A percentile compares a stretch with the other conserved stretches of the same genome.
Evolutionary conservation across 1,140 invertebrate genomes (phyloP).

Genomic region (Tetranychus urticae): DNA sequence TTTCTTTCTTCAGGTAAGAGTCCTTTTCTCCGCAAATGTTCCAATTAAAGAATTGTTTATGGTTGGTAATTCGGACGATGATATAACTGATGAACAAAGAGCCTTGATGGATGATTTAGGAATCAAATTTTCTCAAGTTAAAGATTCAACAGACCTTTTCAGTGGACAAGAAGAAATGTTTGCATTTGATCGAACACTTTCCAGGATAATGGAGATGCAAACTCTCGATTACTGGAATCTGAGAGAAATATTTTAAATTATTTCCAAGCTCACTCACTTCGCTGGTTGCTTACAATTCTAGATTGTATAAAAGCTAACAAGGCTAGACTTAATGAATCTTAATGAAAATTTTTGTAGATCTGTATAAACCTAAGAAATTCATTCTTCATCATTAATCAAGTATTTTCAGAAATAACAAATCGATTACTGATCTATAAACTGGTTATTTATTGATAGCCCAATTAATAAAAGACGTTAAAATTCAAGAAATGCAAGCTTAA

Average conservation of each 20-base stretch:
- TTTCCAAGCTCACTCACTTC: neutral
- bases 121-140: constrained; percentile 35
- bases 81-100: constrained; percentile 39
- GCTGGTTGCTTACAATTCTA: too few species aligned
- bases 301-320: too few species aligned
- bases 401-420: too few species aligned
- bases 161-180: constrained; percentile 93
- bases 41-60: constrained; percentile 49
- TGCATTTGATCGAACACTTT: constrained; percentile 79
- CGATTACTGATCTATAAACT: too few species aligned
- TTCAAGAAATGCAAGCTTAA: too few species aligned
- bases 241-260: neutral
- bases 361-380: too few species aligned
- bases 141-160: constrained; percentile 58
- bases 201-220: constrained; percentile 82
- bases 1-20: constrained; percentile 30
- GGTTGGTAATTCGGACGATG: constrained; percentile 25
- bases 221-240: constrained; percentile 64
- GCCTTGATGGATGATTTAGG: constrained; percentile 81
- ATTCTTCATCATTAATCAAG: too few species aligned
- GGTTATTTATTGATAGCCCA: too few species aligned
- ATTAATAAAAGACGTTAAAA: too few species aligned
- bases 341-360: too few species aligned
- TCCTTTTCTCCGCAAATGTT: constrained; percentile 52
- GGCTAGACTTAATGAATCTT: too few species aligned